Percentiles rank a stretch among this genome's conserved stretches.
These are phyloP conservation scores for Labeo catla DNA, from an alignment of 2,113 vertebrate species.

Conservation along the genomic window DNA sequence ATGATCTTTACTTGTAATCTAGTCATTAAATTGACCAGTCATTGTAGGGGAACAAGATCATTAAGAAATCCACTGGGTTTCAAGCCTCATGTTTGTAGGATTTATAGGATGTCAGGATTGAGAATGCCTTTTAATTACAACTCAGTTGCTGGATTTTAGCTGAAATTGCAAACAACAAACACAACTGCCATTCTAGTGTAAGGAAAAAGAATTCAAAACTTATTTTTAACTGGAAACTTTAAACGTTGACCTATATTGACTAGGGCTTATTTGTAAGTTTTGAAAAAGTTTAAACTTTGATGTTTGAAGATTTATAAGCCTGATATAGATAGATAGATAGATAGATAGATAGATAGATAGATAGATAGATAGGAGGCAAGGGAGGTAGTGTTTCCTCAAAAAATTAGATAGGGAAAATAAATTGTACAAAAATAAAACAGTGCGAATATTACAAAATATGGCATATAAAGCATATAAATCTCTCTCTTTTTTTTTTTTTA, in stretches of 20 bases:
- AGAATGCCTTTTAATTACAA: neutral
- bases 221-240: neutral
- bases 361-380: neutral
- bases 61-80: neutral
- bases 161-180: neutral
- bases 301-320: neutral
- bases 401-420: too few species aligned
- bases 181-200: neutral
- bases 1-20: neutral
- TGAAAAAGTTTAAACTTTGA: neutral
- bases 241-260: neutral
- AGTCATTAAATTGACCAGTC: neutral
- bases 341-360: conserved; percentile 8
- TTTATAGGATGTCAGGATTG: neutral
- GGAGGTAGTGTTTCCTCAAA: too few species aligned
- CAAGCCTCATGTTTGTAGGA: neutral
- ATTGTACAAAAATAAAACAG: too few species aligned
- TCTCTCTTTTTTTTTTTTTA: too few species aligned
- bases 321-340: neutral
- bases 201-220: neutral
- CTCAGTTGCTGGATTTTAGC: neutral
- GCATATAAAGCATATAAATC: too few species aligned
- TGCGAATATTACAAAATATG: too few species aligned
- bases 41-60: neutral
- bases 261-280: neutral